Base-by-base conservation (phyloP, 30 jellyfish, hydroid and myxozoan genomes). In the Cassiopea xamachana region DNA sequence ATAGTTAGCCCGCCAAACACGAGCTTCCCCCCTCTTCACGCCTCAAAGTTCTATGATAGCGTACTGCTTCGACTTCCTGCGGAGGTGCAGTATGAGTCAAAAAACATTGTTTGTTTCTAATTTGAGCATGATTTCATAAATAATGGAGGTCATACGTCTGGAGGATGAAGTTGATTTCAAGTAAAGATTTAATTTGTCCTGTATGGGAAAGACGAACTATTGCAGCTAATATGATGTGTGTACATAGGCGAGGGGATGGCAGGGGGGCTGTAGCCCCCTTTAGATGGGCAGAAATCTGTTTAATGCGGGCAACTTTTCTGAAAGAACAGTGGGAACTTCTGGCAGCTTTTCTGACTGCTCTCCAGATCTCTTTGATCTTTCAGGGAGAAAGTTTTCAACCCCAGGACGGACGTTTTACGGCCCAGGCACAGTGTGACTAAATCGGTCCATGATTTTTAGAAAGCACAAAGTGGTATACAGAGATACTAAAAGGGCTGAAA, bases 71-170 rank as follows among this genome's bases (percentile, higher is more conserved):
- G 39, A 13, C 6, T 13, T 64, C 55, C 80, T 71, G 80, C 80
- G 80, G 55, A 71, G 80, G 80, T 43, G 80, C 55, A 71, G 48
- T 4, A 14, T 64, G 80, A 71, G 17, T 71, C 80, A 71, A 71
- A 39, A 71, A 19, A 27, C 39, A 16, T 1, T 71, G 18, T 71
- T 71, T 71, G 18, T 71, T 19, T 71, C 48, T 39, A 71, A 71
- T 71, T 71, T 71, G 80, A 1, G 80, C 80, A 71, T 71, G 80
- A 71, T 71, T 1, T 2, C 50, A 18, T 16, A 16, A 16, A 7
- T 55, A 5, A 71, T 71, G 16, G 51, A 71, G 18, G 80, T 43
- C 80, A 71, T 71, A 71, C 27, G 50, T 15, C 80, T 16, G 58
- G 27, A 71, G 80, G 50, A 12, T 5, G 55, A 71, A 43, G 10